Base-by-base conservation (phyloP, 2,888 invertebrate species). In the Caenorhabditis auriculariae region DNA sequence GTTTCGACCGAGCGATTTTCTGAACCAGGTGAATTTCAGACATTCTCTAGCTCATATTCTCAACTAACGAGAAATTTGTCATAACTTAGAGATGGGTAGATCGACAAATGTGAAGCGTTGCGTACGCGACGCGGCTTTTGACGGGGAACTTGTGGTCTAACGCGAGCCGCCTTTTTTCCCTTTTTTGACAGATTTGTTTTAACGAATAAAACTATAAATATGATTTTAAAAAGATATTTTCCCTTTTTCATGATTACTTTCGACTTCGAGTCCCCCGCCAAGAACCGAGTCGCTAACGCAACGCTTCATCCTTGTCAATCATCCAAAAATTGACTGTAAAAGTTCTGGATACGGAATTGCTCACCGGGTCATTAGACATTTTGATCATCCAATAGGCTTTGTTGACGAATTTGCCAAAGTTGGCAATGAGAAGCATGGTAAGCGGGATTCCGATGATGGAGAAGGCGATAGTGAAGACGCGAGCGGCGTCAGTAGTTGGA, bases 361-460 rank as follows among this genome's bases (percentile, higher is more conserved):
- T 32, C 35, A 32, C 35, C 35, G n/a, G 9, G n/a, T n/a, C 35
- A 32, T 12, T 12, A 9, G 35, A 9, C 9, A 12, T 32, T n/a
- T 12, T 32, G n/a, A 32, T 32, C 9, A 9, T 57, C 62, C 62
- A 62, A 26, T 58, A 62, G 35, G 47, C 52, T 27, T 54, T 54
- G 4, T 41, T 43, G 0, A 41, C 28, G 35, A 54, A 50, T 29
- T 54, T 54, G 32, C 66, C 66, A 28, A 69, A 66, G 29, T 66
- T 69, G 21, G 66, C 66, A 32, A 69, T 41, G 7, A 62, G 61
- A n/a, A 69, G 58, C 0, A 67, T 21, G 15, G 62, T 51, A 3
- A 69, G 47, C 9, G 69, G 69, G 35, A 67, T 67, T n/a, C 69
- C 69, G 27, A 69, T 47, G 23, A 69, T 43, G 9, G 72, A 57